These are phyloP conservation scores for Acrocephalus kingi DNA, from an alignment of 2,113 vertebrate genomes.

Conservation along the genomic window DNA sequence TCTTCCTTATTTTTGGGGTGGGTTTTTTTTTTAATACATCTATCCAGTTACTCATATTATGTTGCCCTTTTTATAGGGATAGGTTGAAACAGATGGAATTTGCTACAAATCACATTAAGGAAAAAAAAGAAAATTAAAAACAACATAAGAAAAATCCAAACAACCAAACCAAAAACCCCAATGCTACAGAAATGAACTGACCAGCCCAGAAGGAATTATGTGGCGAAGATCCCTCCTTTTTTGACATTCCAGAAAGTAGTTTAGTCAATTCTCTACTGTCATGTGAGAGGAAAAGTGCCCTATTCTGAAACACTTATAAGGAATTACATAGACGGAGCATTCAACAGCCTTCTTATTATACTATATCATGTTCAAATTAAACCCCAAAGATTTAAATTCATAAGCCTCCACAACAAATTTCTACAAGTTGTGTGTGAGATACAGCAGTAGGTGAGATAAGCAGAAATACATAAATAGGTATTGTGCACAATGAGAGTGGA, in stretches of 20 bases:
- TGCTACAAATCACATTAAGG: neutral
- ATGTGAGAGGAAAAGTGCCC: neutral
- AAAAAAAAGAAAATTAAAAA: neutral
- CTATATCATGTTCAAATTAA: neutral
- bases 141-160: neutral
- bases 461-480: neutral
- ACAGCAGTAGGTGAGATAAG: slow-evolving; percentile 8
- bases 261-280: neutral
- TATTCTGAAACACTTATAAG: neutral
- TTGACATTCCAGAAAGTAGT: neutral
- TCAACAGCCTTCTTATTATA: neutral
- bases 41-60: neutral
- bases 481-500: neutral
- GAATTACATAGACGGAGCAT: neutral
- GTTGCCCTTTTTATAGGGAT: neutral
- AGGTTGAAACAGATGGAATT: neutral
- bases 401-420: neutral
- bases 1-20: neutral
- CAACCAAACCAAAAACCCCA: neutral
- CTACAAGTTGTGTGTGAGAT: neutral
- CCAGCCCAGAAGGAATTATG: neutral
- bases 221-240: neutral
- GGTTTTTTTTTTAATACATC: neutral
- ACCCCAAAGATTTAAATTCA: slow-evolving; percentile 3
- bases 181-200: neutral